Percentiles rank a stretch among this genome's conserved stretches.
These are phyloP conservation scores for Circaetus gallicus DNA, from an alignment of 2,113 vertebrate species.

Conservation along the genomic window DNA sequence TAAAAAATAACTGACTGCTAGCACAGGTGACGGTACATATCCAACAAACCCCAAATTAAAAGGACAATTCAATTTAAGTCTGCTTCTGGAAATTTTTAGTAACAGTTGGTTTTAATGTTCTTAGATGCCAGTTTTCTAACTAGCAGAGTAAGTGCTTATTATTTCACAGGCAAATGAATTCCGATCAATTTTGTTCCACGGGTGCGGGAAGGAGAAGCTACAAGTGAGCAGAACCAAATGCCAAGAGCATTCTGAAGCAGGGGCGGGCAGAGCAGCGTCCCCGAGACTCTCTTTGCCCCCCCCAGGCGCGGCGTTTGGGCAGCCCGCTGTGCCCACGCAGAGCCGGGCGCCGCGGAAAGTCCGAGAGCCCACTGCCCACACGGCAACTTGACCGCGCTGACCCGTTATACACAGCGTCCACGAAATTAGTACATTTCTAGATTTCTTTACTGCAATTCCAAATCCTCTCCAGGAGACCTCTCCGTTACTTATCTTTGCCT, in stretches of 20 bases:
- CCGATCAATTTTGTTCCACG: background rate
- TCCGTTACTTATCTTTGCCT: background rate
- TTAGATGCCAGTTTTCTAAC: background rate
- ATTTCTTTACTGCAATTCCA: background rate
- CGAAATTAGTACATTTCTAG: background rate
- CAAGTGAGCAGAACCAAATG: background rate
- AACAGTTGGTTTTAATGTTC: background rate
- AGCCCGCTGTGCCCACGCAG: rapidly evolving
- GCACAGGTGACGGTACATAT: background rate
- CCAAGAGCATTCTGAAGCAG: background rate
- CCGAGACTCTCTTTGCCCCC: background rate
- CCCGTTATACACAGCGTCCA: rapidly evolving
- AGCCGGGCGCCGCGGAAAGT: background rate
- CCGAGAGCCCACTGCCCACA: rapidly evolving
- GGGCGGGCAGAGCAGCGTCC: rapidly evolving
- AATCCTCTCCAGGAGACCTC: background rate
- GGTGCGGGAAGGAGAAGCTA: background rate
- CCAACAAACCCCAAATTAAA: background rate
- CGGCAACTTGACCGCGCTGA: background rate
- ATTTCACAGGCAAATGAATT: background rate
- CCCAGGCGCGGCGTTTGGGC: background rate
- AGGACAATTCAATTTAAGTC: background rate
- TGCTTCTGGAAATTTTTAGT: background rate
- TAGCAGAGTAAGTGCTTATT: background rate
- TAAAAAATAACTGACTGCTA: background rate